Evolutionary conservation across 2,113 vertebrate genomes (phyloP), one percentile per base, ranked within the genome.

Genomic region (Oreochromis aureus): DNA sequence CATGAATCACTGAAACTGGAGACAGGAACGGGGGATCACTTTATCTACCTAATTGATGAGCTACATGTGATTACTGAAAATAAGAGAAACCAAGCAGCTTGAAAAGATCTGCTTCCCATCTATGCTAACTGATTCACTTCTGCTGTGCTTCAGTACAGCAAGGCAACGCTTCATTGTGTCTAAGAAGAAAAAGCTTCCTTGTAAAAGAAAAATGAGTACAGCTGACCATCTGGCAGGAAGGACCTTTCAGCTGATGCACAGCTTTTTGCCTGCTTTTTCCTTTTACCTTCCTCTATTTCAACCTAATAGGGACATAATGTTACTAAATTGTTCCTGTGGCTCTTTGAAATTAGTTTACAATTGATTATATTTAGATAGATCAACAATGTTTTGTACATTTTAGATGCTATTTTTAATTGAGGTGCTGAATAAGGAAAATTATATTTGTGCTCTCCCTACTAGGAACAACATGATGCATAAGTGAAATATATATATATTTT

Each of bases 141-240:
- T 85, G 53, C 24, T 78, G n/a, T 78, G 22, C 81, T 78, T 88
- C 71, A 54, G 39, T 81, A 80, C 32, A 59, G 86, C 69, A 71
- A 73, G 81, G 54, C 5, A 27, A 54, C 51, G 22, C 6, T 32
- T 85, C 61, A 22, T 30, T 61, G 69, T 80, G 71, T 73, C 79
- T 7, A 8, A 63, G 83, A 79, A 81, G 69, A 83, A 81, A 63
- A 81, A 24, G 32, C 48, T 53, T 66, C 16, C 32, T 30, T 54
- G 71, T 22, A 61, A 41, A 18, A 61, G 34, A 79, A 66, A 55
- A 81, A 66, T 27, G 82, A 34, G 36, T 48, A 78, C 80, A 86
- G 79, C 80, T 13, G 55, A 82, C 83, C 86, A 92, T 91, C 88
- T 91, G 88, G 87, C 90, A 92, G 86, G 83, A 94, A 85, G 59